Evolutionary conservation across 1,140 invertebrate species (phyloP).

Genomic region (Eurosta solidaginis): DNA sequence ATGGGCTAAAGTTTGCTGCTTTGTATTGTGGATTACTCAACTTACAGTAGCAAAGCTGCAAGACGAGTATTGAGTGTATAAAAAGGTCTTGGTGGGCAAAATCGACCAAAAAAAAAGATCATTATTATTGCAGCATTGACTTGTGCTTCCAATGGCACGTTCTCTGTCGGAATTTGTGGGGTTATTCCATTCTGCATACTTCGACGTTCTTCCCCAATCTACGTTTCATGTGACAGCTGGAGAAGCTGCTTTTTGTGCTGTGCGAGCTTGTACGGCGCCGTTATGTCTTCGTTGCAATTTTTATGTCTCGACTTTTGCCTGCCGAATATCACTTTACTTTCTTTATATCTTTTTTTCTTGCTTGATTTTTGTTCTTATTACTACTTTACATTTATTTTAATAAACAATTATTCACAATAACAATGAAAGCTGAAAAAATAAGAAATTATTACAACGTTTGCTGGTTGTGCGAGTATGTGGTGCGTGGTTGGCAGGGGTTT

Average conservation of each 20-base stretch:
- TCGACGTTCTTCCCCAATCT: background rate
- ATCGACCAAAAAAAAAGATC: too few relatives aligned
- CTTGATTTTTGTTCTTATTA: background rate
- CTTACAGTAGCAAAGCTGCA: background rate
- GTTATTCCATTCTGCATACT: background rate
- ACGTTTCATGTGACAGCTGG: slow-evolving; percentile 2
- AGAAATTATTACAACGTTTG: background rate
- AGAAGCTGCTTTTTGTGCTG: background rate
- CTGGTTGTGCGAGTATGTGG: too few relatives aligned
- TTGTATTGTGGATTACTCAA: background rate
- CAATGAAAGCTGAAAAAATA: background rate
- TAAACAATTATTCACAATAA: slow-evolving; percentile 19
- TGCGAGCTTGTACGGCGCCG: slow-evolving; percentile 7
- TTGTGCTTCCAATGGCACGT: slow-evolving; percentile 1
- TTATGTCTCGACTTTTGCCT: slow-evolving; percentile 23
- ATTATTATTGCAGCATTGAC: background rate
- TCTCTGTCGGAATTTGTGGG: slow-evolving; percentile 12
- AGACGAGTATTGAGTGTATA: background rate
- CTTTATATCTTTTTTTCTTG: background rate
- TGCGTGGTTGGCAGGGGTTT: background rate
- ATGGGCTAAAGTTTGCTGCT: background rate
- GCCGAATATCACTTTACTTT: slow-evolving; percentile 9
- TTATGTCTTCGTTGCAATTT: slow-evolving; percentile 16
- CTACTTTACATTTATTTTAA: background rate
- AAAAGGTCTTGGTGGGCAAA: slow-evolving; percentile 13